Conservation (phyloP, 2,888 invertebrate genomes). For the Clistopyga incitator region DNA sequence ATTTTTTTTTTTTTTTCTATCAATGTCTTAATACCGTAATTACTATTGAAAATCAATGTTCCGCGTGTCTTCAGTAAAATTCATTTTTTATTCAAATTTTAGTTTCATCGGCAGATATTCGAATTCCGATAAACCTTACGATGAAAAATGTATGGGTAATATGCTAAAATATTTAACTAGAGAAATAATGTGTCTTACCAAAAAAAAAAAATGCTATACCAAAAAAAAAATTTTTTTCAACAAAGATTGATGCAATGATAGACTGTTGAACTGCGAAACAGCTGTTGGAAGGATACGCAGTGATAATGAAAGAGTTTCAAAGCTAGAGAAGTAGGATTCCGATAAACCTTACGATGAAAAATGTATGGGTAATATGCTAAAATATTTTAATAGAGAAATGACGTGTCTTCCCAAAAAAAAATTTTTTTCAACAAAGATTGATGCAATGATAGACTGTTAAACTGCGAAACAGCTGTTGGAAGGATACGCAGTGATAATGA, state of each 20-base stretch:
- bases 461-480: slow-evolving; percentile 20
- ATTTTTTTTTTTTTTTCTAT: too few species aligned
- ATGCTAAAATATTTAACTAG: not conserved
- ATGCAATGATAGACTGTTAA: slow-evolving; percentile 1
- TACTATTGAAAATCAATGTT: too few species aligned
- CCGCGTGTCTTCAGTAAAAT: too few species aligned
- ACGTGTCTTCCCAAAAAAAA: not conserved
- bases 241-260: slow-evolving; percentile 28
- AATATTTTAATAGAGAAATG: not conserved
- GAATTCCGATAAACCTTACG: too few species aligned
- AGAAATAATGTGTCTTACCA: not conserved
- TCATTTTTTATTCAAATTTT: too few species aligned
- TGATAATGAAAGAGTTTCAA: slow-evolving; percentile 14
- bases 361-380: not conserved
- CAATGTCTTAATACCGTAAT: too few species aligned
- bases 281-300: slow-evolving; percentile 9
- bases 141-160: too few species aligned
- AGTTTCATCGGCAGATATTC: too few species aligned
- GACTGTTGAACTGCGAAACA: slow-evolving; percentile 1
- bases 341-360: too few species aligned
- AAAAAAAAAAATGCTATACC: not conserved
- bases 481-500: slow-evolving; percentile 10
- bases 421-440: slow-evolving; percentile 27
- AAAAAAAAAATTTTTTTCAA: slow-evolving; percentile 9
- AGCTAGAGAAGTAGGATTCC: slow-evolving; percentile 31